phyloP scores from a whole-genome alignment of 1,140 invertebrate genomes.

The Zophobas atratus region DNA sequence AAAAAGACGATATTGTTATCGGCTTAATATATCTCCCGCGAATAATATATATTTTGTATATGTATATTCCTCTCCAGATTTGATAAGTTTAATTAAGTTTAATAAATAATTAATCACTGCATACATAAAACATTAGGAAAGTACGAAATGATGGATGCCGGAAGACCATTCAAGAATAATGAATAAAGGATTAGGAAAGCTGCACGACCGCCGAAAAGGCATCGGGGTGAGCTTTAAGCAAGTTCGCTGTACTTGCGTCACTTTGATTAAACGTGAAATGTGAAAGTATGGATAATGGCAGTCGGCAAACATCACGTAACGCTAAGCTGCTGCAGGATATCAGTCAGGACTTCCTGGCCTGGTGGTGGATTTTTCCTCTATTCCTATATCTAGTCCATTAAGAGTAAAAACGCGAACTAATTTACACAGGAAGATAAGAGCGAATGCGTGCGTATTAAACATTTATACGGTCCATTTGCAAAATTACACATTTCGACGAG shows the following conservation, averaged over 20 bases:
- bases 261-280: slow-evolving; percentile 28
- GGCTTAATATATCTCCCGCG: not conserved
- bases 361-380: slow-evolving; percentile 18
- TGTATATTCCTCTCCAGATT: no score
- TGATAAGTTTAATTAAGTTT: not conserved
- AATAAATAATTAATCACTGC: not conserved
- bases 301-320: slow-evolving; percentile 25
- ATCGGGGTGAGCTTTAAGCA: slow-evolving; percentile 1
- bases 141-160: not conserved
- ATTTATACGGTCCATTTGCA: slow-evolving; percentile 55
- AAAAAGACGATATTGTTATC: not conserved
- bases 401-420: slow-evolving; percentile 48
- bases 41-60: no score
- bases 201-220: not conserved
- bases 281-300: slow-evolving; percentile 27
- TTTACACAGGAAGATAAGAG: slow-evolving; percentile 48
- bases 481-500: slow-evolving; percentile 55
- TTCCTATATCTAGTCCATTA: slow-evolving; percentile 16
- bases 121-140: not conserved
- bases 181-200: not conserved
- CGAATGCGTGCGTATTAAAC: slow-evolving; percentile 52
- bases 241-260: slow-evolving; percentile 2
- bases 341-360: slow-evolving; percentile 28
- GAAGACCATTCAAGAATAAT: not conserved
- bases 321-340: slow-evolving; percentile 31